Percentiles rank a stretch among this genome's conserved stretches.
Conservation (phyloP, 2,888 invertebrate species). For the Synergus japonicus region DNA sequence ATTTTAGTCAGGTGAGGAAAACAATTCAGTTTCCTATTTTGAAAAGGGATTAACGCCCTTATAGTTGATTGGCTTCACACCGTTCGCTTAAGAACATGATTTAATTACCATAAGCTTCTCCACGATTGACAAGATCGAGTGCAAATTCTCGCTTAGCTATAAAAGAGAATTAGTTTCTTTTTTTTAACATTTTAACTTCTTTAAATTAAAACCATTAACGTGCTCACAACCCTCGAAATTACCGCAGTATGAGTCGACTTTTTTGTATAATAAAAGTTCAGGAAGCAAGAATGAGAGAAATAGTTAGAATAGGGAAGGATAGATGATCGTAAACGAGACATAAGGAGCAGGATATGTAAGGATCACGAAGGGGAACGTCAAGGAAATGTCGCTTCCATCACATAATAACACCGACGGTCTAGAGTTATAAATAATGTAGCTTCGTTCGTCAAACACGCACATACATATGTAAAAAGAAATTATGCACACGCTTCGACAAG, state of each 20-base stretch:
- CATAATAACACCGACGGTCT: background rate
- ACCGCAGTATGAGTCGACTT: too few species aligned
- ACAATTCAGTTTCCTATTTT: constrained; percentile 40
- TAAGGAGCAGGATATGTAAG: constrained; percentile 20
- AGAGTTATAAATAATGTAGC: constrained; percentile 20
- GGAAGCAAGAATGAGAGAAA: background rate
- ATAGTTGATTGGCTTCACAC: constrained; percentile 61
- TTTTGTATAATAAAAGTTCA: too few species aligned
- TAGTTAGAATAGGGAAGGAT: background rate
- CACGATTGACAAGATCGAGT: constrained; percentile 8
- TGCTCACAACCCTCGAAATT: background rate
- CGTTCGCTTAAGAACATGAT: constrained; percentile 60
- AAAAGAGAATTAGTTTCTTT: background rate
- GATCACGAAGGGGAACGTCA: constrained; percentile 30
- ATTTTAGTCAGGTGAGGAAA: background rate
- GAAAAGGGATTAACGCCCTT: constrained; percentile 52
- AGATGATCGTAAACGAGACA: constrained; percentile 16
- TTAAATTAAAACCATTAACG: constrained; percentile 14
- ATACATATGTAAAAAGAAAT: too few species aligned
- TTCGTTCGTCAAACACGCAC: constrained; percentile 4
- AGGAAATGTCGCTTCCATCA: constrained; percentile 19
- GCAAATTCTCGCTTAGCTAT: background rate
- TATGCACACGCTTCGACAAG: too few species aligned
- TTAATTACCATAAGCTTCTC: constrained; percentile 59
- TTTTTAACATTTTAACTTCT: background rate